Evolutionary conservation across 1,140 invertebrate species (phyloP).

Genomic region (Cydia amplana): DNA sequence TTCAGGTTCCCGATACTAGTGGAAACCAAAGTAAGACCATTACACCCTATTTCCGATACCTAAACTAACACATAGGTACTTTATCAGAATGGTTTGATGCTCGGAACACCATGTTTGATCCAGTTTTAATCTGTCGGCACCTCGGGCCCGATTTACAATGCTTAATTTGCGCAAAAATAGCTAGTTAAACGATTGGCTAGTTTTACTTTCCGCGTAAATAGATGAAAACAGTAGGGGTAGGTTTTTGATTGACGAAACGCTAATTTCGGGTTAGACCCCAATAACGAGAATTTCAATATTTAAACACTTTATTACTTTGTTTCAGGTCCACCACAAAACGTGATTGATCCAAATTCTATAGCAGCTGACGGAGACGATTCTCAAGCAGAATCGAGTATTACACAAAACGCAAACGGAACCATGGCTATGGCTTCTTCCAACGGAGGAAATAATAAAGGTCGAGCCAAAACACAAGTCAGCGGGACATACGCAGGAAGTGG

Average conservation of each 20-base stretch:
- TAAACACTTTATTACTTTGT: constrained; percentile 30
- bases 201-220: too few species aligned
- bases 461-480: constrained; percentile 88
- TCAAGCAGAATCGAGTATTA: constrained; percentile 86
- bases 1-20: neutral
- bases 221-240: too few species aligned
- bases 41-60: neutral
- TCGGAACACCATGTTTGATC: too few species aligned
- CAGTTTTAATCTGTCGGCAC: too few species aligned
- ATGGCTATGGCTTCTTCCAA: constrained; percentile 86
- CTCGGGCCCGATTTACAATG: too few species aligned
- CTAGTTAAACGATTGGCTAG: too few species aligned
- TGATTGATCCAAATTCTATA: constrained; percentile 61
- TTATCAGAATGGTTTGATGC: too few species aligned
- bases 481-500: constrained; percentile 87
- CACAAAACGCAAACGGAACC: constrained; percentile 85
- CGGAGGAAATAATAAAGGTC: constrained; percentile 85
- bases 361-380: constrained; percentile 82
- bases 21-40: neutral
- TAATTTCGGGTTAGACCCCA: too few species aligned
- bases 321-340: constrained; percentile 64
- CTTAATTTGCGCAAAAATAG: too few species aligned
- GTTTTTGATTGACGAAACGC: too few species aligned
- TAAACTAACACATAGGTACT: neutral
- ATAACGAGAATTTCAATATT: too few species aligned